Evolutionary conservation across 1,140 invertebrate genomes (phyloP).

Genomic region (Diabrotica undecimpunctata): DNA sequence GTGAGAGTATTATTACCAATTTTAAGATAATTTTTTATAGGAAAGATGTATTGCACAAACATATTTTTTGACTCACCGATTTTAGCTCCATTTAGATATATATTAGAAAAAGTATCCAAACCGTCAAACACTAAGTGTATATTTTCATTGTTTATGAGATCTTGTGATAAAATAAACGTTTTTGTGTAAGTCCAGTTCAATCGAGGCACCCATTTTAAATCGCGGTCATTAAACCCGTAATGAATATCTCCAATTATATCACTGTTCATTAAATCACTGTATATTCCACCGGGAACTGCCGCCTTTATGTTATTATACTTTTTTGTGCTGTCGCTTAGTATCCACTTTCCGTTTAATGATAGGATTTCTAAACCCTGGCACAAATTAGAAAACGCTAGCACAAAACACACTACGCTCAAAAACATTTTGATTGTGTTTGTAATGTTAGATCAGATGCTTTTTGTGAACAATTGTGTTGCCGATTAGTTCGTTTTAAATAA

Average conservation of each 20-base stretch:
- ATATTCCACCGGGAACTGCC: slow-evolving; percentile 81
- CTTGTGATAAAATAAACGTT: slow-evolving; percentile 50
- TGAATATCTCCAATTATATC: slow-evolving; percentile 68
- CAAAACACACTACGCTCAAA: background rate
- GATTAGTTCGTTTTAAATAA: too few relatives aligned
- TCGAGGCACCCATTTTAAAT: slow-evolving; percentile 78
- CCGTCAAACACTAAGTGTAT: slow-evolving; percentile 66
- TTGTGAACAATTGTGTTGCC: background rate
- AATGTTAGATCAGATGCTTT: background rate
- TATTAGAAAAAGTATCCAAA: slow-evolving; percentile 77
- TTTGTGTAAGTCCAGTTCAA: slow-evolving; percentile 72
- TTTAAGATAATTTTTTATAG: slow-evolving; percentile 58
- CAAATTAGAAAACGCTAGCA: background rate
- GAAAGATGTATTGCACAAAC: slow-evolving; percentile 80
- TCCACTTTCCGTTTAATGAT: background rate
- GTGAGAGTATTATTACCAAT: slow-evolving; percentile 61
- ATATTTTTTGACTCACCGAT: slow-evolving; percentile 79
- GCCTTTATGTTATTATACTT: slow-evolving; percentile 51
- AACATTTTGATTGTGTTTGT: slow-evolving; percentile 5
- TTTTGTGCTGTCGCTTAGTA: background rate
- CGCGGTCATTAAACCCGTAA: slow-evolving; percentile 71
- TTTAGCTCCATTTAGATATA: slow-evolving; percentile 67
- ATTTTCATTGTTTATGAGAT: slow-evolving; percentile 25
- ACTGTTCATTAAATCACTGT: slow-evolving; percentile 66
- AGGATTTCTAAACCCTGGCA: background rate